Base-by-base conservation (phyloP, 2,888 invertebrate species). In the Caenorhabditis japonica region DNA sequence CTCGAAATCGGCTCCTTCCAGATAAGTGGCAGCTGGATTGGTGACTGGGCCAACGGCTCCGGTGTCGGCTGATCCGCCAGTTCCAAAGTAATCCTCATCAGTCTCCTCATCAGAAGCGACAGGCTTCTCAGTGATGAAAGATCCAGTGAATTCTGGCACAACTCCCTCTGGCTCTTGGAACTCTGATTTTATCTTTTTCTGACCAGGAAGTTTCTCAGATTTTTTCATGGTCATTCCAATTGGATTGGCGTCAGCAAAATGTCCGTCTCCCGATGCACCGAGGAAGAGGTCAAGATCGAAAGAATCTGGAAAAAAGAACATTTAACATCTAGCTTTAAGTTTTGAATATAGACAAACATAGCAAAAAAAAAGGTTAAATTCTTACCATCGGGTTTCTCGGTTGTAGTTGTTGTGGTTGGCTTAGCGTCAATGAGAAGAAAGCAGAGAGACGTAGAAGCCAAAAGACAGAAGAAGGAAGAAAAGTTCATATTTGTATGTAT, bases 11-110 rank as follows among this genome's bases (percentile, higher is more conserved):
- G 79, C 78, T 33, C 84, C 84, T 39, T 81, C 78, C 21, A 84
- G 62, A 60, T 74, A 84, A 47, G 77, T 83, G 21, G 83, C 76
- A 34, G 84, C 82, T 47, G 84, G 84, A 58, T 84, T 84, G 39
- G 76, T 77, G 33, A 84, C 74, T 27, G 84, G 68, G n/a, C 68
- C 75, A n/a, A 47, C 47, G 4, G 55, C 39, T 7, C 34, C 47
- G 13, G 64, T 41, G 10, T 49, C 55, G 2, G 15, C 2, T 15
- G n/a, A 2, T 4, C 19, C 13, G 13, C 7, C 61, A 8, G 33
- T 25, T 46, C 72, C 61, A 38, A 74, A 74, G 55, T 74, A 74
- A 34, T 74, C 74, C 30, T 53, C 62, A 51, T 74, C 74, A 15
- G 68, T 59, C 25, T 53, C 59, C 36, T 69, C 69, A 34, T 12